Base-by-base conservation (phyloP, 2,888 invertebrate genomes). In the Cryptus viduatorius region DNA sequence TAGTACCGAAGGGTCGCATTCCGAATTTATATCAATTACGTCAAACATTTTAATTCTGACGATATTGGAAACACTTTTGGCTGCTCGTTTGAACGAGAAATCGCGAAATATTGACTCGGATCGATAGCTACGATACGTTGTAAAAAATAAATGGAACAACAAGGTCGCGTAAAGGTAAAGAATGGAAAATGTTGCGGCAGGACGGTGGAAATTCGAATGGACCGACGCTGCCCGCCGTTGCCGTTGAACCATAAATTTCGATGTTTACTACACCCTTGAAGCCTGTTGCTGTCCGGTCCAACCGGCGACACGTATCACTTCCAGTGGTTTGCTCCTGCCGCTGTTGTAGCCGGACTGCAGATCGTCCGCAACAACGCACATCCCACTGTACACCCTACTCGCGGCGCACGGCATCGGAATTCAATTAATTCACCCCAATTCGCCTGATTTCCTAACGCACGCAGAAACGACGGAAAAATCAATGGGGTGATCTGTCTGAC, bases 221-320 rank as follows among this genome's bases (percentile, higher is more conserved):
- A 12, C 46, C 42, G 31, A 24, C 7, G 19, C 16, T 67, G 53
- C 53, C 65, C 10, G 46, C 19, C 14, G n/a, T 64, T 46, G 53
- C 31, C 46, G 76, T 65, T 24, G 72, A 73, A 78, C 65, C 73
- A 82, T 82, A 82, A 85, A 85, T 85, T 80, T 77, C 48, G 42
- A 42, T 80, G 77, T 71, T 80, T 67, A 76, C 72, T 71, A 67
- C 79, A 61, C 44, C 82, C 83, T 42, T 53, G 53, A 73, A 78
- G 84, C 84, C 82, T 84, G 84, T 84, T 85, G 80, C 83, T 83
- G 83, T 83, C 83, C 72, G 75, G 80, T 59, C 80, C 79, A 83
- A 83, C 12, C 80, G 81, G 67, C 83, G 77, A 81, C 73, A 80
- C 80, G 85, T 79, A 83, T 83, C 85, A 83, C 78, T 85, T 79